A percentile compares a stretch with the other conserved stretches of the same genome.
phyloP scores from a whole-genome alignment of 2,888 invertebrate genomes.

The Rutpela maculata region DNA sequence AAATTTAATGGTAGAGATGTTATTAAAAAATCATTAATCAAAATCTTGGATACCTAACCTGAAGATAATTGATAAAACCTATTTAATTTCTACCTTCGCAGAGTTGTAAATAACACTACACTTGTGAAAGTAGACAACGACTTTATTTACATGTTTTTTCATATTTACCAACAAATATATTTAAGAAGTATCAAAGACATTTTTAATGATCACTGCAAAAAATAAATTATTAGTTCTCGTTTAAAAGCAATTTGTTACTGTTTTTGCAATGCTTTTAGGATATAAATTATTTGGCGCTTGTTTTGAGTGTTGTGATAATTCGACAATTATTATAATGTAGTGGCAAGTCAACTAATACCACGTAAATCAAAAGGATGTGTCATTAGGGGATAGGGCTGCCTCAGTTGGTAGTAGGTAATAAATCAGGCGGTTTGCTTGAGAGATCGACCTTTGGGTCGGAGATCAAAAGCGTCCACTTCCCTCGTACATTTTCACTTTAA shows the following conservation, averaged over 20 bases:
- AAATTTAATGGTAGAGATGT: slow-evolving; percentile 57
- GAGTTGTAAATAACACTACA: not conserved
- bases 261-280: slow-evolving; percentile 1
- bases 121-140: too few relatives aligned
- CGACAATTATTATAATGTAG: slow-evolving; percentile 55
- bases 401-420: slow-evolving; percentile 61
- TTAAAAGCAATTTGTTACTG: slow-evolving; percentile 8
- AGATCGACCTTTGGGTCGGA: slow-evolving; percentile 66
- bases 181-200: too few relatives aligned
- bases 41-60: slow-evolving; percentile 54
- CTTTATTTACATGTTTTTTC: too few relatives aligned
- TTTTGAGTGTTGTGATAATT: slow-evolving; percentile 49
- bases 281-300: slow-evolving; percentile 51
- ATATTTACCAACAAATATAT: too few relatives aligned
- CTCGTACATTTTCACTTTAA: slow-evolving; percentile 54
- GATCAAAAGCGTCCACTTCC: slow-evolving; percentile 65
- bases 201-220: not conserved
- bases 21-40: slow-evolving; percentile 63
- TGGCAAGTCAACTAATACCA: slow-evolving; percentile 60
- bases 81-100: slow-evolving; percentile 29
- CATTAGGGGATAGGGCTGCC: slow-evolving; percentile 62
- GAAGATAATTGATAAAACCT: slow-evolving; percentile 48
- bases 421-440: slow-evolving; percentile 66
- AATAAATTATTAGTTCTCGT: slow-evolving; percentile 11
- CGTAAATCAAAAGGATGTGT: slow-evolving; percentile 62